Conservation (phyloP, 1,140 invertebrate species). For the Oryzaephilus surinamensis region DNA sequence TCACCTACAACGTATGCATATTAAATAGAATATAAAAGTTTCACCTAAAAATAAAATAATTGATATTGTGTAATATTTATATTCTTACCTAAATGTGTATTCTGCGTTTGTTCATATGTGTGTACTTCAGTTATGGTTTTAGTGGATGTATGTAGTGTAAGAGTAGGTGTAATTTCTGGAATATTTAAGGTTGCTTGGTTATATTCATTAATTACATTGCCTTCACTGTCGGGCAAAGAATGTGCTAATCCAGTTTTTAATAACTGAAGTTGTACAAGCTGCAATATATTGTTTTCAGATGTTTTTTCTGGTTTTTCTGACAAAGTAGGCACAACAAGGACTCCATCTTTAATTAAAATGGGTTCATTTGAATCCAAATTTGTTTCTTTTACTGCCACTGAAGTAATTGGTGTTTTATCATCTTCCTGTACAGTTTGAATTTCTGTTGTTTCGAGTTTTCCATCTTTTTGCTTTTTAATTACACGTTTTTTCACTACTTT, state of each 20-base stretch:
- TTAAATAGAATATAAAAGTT: neutral
- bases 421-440: constrained; percentile 38
- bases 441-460: constrained; percentile 36
- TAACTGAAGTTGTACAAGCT: no score
- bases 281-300: no score
- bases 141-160: constrained; percentile 15
- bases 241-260: no score
- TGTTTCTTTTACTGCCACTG: no score
- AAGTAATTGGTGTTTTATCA: constrained; percentile 31
- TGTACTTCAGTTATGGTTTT: constrained; percentile 24
- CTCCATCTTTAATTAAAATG: no score
- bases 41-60: neutral
- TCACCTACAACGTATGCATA: constrained; percentile 19
- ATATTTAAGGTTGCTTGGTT: constrained; percentile 7
- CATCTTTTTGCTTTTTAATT: constrained; percentile 29
- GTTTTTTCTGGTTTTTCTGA: no score
- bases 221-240: no score
- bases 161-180: constrained; percentile 6
- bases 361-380: no score
- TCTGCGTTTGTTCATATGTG: constrained; percentile 20
- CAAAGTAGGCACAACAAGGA: no score
- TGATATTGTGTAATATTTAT: constrained; percentile 1
- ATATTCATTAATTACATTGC: constrained; percentile 6
- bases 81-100: constrained; percentile 19
- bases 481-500: constrained; percentile 20